phyloP scores from a whole-genome alignment of 1,140 invertebrate species.

The Protaetia brevitarsis region DNA sequence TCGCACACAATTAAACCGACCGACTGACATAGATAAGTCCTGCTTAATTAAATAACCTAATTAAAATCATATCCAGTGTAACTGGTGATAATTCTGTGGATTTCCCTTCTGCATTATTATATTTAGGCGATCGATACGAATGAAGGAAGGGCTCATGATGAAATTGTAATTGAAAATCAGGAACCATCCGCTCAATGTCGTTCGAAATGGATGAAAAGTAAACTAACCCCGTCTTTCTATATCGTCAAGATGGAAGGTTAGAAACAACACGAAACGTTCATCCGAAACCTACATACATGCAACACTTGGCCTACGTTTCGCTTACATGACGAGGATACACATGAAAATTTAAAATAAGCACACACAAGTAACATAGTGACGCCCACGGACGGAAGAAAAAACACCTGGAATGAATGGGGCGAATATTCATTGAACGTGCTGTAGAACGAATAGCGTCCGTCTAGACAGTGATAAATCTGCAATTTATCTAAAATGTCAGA shows the following conservation, averaged over 20 bases:
- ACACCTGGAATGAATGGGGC: neutral
- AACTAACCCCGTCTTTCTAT: too few relatives aligned
- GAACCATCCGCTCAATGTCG: too few relatives aligned
- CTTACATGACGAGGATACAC: neutral
- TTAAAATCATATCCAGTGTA: too few relatives aligned
- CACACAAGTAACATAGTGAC: neutral
- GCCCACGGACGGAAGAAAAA: neutral
- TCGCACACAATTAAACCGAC: too few relatives aligned
- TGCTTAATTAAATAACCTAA: too few relatives aligned
- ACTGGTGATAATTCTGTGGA: too few relatives aligned
- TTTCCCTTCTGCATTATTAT: too few relatives aligned
- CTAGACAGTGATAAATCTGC: neutral
- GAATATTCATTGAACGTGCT: neutral
- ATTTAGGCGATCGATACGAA: too few relatives aligned
- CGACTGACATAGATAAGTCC: too few relatives aligned
- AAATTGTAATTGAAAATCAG: too few relatives aligned
- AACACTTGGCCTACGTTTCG: neutral
- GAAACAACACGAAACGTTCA: neutral
- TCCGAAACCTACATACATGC: neutral
- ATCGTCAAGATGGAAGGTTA: neutral
- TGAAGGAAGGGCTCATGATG: too few relatives aligned
- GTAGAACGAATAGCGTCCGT: neutral
- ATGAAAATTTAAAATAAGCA: neutral
- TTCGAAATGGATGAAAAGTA: too few relatives aligned
- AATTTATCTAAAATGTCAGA: neutral